A percentile compares a stretch with the other conserved stretches of the same genome.
phyloP scores from a whole-genome alignment of 2,113 vertebrate species.

The Oryzias celebensis region DNA sequence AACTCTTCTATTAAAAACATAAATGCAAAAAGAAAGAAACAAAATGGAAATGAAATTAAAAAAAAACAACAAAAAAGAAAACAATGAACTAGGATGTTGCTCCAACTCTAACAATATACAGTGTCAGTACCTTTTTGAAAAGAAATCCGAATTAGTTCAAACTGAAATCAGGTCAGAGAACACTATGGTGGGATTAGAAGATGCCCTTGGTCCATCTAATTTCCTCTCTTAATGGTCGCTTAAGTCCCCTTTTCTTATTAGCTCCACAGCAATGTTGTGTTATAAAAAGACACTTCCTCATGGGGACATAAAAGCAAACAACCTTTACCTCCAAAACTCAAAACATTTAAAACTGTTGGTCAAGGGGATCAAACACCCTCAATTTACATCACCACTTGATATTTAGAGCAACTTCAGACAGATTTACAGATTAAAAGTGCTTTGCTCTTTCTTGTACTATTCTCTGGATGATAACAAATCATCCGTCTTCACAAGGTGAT shows the following conservation, averaged over 20 bases:
- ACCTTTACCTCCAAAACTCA: slow-evolving; percentile 19
- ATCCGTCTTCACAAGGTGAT: slow-evolving; percentile 32
- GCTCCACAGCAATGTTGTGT: too few relatives aligned
- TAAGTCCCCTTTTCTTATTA: slow-evolving; percentile 27
- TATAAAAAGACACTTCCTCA: slow-evolving; percentile 46
- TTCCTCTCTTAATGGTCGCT: slow-evolving; percentile 42
- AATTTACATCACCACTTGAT: slow-evolving; percentile 46
- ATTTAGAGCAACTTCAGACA: slow-evolving; percentile 38
- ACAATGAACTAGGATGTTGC: slow-evolving; percentile 15
- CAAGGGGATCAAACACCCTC: slow-evolving; percentile 19
- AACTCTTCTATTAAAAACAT: slow-evolving; percentile 78
- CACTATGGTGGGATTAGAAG: slow-evolving; percentile 8
- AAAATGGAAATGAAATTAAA: slow-evolving; percentile 42
- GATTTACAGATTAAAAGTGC: slow-evolving; percentile 56
- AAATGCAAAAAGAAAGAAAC: slow-evolving; percentile 42
- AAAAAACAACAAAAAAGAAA: slow-evolving; percentile 22
- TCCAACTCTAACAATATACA: slow-evolving; percentile 29
- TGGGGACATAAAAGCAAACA: slow-evolving; percentile 21
- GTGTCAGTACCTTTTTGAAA: slow-evolving; percentile 44
- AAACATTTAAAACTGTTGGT: slow-evolving; percentile 33
- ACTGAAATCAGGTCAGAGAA: slow-evolving; percentile 18
- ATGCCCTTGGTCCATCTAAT: slow-evolving; percentile 89
- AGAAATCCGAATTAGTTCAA: slow-evolving; percentile 31
- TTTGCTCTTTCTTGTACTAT: slow-evolving; percentile 42
- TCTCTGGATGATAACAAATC: slow-evolving; percentile 32